Evolutionary conservation across 2,113 vertebrate species (phyloP).

Genomic region (Menidia beryllina): DNA sequence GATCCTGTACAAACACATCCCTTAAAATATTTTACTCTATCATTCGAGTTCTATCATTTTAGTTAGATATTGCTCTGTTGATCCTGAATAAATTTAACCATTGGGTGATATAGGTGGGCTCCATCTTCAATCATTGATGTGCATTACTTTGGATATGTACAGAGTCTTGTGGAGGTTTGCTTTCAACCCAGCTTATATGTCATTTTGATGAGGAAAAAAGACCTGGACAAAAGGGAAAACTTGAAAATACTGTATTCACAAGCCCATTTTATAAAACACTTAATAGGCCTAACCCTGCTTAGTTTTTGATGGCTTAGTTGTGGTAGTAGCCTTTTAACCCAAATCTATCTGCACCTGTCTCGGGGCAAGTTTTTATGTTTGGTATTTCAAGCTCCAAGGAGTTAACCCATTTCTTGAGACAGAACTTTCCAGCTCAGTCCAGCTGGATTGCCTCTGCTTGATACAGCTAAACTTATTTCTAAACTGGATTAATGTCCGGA

Average conservation of each 20-base stretch:
- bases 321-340: not conserved
- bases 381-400: not conserved
- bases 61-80: slow-evolving; percentile 7
- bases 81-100: not conserved
- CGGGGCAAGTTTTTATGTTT: not conserved
- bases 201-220: no score
- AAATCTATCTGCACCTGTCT: not conserved
- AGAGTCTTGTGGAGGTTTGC: no score
- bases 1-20: not conserved
- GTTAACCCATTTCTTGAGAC: not conserved
- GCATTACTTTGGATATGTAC: no score
- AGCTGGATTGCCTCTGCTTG: not conserved
- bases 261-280: no score
- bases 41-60: no score
- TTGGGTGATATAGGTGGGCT: no score
- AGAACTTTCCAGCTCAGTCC: not conserved
- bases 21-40: no score
- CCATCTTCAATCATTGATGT: no score
- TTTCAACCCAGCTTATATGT: no score
- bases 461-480: not conserved
- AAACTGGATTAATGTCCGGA: not conserved
- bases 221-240: no score
- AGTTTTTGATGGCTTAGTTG: not conserved
- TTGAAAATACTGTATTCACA: no score
- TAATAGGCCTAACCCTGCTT: not conserved